These are phyloP conservation scores for Drosophila oshimai DNA, from an alignment of 1,140 invertebrate genomes.

Conservation along the genomic window DNA sequence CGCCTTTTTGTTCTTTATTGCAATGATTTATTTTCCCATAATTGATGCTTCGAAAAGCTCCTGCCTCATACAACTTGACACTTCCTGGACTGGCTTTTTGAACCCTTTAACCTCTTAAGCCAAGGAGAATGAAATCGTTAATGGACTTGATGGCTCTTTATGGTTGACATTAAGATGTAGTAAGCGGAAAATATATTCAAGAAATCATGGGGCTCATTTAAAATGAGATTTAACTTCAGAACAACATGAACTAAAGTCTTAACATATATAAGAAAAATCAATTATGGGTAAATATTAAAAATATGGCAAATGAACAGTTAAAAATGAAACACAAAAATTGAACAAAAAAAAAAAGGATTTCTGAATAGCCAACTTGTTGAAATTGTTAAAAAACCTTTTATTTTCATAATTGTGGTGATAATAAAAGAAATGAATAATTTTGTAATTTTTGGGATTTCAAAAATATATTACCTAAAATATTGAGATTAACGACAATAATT, in stretches of 20 bases:
- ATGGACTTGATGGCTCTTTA: conserved; percentile 10
- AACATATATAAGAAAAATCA: too few relatives aligned
- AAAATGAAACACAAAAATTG: too few relatives aligned
- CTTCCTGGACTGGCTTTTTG: conserved; percentile 28
- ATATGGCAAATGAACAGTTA: too few relatives aligned
- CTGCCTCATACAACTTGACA: background rate
- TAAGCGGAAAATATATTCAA: conserved; percentile 1
- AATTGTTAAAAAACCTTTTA: too few relatives aligned
- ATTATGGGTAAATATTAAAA: too few relatives aligned
- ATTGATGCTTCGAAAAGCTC: conserved; percentile 5
- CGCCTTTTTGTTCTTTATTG: conserved; percentile 17
- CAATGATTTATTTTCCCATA: conserved; percentile 42
- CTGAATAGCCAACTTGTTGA: too few relatives aligned
- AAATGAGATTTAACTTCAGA: too few relatives aligned
- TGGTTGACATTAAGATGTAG: background rate
- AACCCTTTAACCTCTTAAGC: conserved; percentile 33
- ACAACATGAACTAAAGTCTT: too few relatives aligned
- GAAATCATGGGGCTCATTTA: background rate
- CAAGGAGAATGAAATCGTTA: conserved; percentile 14
- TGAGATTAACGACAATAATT: background rate
- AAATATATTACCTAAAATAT: too few relatives aligned
- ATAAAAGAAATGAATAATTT: background rate
- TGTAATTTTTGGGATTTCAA: too few relatives aligned
- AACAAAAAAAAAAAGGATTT: too few relatives aligned
- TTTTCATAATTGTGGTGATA: too few relatives aligned